These are phyloP conservation scores for Erythrocercus mccallii DNA, from an alignment of 2,113 vertebrate species.

Conservation along the genomic window DNA sequence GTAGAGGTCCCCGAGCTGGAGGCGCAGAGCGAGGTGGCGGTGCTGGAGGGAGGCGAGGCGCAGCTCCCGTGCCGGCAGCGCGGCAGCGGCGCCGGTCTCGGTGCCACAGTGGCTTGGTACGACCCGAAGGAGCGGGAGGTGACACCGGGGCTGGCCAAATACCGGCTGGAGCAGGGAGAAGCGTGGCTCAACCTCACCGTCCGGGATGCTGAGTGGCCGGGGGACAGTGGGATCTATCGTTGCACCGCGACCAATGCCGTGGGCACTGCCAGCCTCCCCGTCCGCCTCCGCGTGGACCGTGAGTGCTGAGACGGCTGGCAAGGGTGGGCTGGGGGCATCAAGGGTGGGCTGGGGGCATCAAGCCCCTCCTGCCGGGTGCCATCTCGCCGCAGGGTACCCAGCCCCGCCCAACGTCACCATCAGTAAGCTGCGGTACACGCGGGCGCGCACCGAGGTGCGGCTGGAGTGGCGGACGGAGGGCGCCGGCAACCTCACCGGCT, in stretches of 20 bases:
- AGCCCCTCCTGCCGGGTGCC: neutral
- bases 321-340: rapidly evolving
- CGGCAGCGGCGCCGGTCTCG: conserved; percentile 32
- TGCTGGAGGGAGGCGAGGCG: conserved; percentile 81
- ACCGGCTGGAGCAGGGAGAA: conserved; percentile 71
- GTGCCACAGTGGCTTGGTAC: conserved; percentile 79
- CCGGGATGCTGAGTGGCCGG: conserved; percentile 69
- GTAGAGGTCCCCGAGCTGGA: conserved; percentile 80
- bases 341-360: neutral
- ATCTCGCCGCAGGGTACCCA: conserved; percentile 74
- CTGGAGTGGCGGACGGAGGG: conserved; percentile 79
- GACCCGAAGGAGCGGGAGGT: conserved; percentile 75
- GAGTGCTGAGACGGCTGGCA: neutral
- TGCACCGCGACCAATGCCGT: conserved; percentile 82
- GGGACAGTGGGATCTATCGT: conserved; percentile 80
- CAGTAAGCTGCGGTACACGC: conserved; percentile 76
- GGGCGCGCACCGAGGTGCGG: conserved; percentile 79
- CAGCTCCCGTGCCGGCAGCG: conserved; percentile 78
- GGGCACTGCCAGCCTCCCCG: conserved; percentile 76
- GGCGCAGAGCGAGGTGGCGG: conserved; percentile 72
- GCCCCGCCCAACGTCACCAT: conserved; percentile 87
- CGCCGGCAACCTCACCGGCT: conserved; percentile 77
- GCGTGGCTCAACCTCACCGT: conserved; percentile 80
- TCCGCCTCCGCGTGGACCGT: conserved; percentile 83
- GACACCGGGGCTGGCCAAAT: conserved; percentile 65